Conservation (phyloP, 2,797 vertebrate species). For the Danio choprae region DNA sequence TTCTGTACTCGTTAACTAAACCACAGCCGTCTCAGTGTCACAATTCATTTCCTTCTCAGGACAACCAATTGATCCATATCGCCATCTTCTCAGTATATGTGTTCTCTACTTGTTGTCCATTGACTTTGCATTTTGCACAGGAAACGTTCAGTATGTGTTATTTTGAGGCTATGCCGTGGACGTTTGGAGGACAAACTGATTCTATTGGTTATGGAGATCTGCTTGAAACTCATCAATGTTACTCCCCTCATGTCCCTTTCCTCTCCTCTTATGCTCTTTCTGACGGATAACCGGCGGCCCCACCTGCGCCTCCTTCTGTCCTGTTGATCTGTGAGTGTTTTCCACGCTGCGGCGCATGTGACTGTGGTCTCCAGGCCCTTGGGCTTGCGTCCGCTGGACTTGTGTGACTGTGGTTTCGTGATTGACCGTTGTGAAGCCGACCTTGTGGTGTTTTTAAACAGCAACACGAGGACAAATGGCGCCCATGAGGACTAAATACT, state of each 20-base stretch:
- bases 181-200: conserved; percentile 1
- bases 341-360: conserved; percentile 38
- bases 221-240: conserved; percentile 48
- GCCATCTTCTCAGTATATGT: conserved; percentile 45
- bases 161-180: conserved; percentile 22
- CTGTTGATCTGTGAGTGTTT: conserved; percentile 71
- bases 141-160: conserved; percentile 18
- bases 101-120: conserved; percentile 43
- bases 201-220: conserved; percentile 29
- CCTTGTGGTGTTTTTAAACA: conserved; percentile 37
- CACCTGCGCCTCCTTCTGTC: conserved; percentile 53
- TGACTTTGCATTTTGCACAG: conserved; percentile 33
- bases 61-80: conserved; percentile 4
- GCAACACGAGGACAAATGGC: conserved; percentile 23
- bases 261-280: conserved; percentile 61
- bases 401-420: conserved; percentile 54
- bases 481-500: conserved; percentile 14
- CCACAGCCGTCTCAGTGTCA: not conserved
- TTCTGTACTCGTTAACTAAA: conserved; percentile 9
- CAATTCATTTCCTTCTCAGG: conserved; percentile 28
- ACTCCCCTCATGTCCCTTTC: conserved; percentile 45
- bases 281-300: conserved; percentile 60
- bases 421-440: conserved; percentile 39
- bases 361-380: conserved; percentile 32
- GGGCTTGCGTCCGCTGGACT: conserved; percentile 30